Evolutionary conservation across 2,113 vertebrate genomes (phyloP).

Genomic region (Bucco capensis): DNA sequence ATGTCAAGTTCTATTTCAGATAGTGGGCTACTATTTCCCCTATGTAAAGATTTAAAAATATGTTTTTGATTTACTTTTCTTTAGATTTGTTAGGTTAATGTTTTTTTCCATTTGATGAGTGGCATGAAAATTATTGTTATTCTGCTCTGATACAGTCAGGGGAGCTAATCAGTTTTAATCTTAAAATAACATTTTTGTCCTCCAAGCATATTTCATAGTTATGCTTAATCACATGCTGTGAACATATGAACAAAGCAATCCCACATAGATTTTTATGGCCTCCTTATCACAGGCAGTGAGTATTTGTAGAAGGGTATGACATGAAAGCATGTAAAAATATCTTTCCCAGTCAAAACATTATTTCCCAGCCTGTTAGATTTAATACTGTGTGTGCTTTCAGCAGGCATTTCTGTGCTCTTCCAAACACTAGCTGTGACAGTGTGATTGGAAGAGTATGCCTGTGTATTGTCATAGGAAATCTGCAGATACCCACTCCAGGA

Average conservation of each 20-base stretch:
- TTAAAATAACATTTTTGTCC: constrained; percentile 26
- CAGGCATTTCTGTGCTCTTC: neutral
- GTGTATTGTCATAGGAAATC: neutral
- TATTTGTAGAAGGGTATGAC: neutral
- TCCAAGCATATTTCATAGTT: neutral
- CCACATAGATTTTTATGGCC: neutral
- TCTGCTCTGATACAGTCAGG: neutral
- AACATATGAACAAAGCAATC: neutral
- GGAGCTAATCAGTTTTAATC: constrained; percentile 25
- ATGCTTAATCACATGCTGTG: neutral
- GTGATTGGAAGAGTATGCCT: neutral
- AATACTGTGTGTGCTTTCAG: neutral
- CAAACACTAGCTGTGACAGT: neutral
- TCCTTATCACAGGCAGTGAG: neutral
- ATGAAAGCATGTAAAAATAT: neutral
- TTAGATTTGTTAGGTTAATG: neutral
- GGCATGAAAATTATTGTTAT: neutral
- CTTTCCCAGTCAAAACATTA: neutral
- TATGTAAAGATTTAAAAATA: neutral
- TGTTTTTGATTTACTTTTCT: neutral
- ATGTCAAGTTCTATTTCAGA: neutral
- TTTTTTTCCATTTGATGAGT: neutral
- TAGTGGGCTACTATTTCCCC: neutral
- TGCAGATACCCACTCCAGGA: neutral
- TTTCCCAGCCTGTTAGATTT: neutral